A percentile compares a stretch with the other conserved stretches of the same genome.
Conservation (phyloP, 2,888 invertebrate species). For the Nomada ferruginata region DNA sequence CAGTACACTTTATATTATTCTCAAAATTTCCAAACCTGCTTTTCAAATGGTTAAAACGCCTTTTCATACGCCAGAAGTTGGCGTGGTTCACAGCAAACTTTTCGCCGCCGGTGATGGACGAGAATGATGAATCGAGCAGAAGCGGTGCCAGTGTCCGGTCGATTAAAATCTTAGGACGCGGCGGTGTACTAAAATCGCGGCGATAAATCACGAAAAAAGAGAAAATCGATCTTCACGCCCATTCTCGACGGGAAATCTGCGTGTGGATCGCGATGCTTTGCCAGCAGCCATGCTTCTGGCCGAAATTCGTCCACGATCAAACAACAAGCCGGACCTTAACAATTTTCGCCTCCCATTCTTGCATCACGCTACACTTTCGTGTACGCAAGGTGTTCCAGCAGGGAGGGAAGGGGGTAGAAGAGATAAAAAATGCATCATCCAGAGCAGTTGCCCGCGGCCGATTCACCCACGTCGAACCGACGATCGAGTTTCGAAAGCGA, state of each 20-base stretch:
- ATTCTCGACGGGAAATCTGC: slow-evolving; percentile 51
- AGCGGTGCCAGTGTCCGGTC: slow-evolving; percentile 49
- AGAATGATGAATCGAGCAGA: slow-evolving; percentile 46
- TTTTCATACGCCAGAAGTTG: background rate
- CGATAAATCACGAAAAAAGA: slow-evolving; percentile 63
- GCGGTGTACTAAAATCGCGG: slow-evolving; percentile 47
- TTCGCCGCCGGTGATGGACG: slow-evolving; percentile 31
- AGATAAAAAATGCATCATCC: slow-evolving; percentile 45
- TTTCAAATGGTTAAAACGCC: background rate
- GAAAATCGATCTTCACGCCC: slow-evolving; percentile 67
- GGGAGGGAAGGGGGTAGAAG: slow-evolving; percentile 5
- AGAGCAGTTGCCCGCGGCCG: slow-evolving; percentile 44
- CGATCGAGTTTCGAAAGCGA: slow-evolving; percentile 28
- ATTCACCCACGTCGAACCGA: slow-evolving; percentile 54
- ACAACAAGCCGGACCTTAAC: slow-evolving; percentile 72
- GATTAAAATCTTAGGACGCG: slow-evolving; percentile 57
- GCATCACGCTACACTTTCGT: slow-evolving; percentile 48
- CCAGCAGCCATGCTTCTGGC: slow-evolving; percentile 66
- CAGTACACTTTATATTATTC: too few species aligned
- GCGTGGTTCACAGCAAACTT: slow-evolving; percentile 23
- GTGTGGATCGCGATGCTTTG: slow-evolving; percentile 29
- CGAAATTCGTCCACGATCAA: slow-evolving; percentile 75
- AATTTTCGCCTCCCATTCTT: slow-evolving; percentile 70
- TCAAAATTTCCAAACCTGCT: background rate
- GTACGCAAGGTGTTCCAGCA: slow-evolving; percentile 69